Conservation (phyloP, 2,797 vertebrate species). For the Macroramphosus scolopax region DNA sequence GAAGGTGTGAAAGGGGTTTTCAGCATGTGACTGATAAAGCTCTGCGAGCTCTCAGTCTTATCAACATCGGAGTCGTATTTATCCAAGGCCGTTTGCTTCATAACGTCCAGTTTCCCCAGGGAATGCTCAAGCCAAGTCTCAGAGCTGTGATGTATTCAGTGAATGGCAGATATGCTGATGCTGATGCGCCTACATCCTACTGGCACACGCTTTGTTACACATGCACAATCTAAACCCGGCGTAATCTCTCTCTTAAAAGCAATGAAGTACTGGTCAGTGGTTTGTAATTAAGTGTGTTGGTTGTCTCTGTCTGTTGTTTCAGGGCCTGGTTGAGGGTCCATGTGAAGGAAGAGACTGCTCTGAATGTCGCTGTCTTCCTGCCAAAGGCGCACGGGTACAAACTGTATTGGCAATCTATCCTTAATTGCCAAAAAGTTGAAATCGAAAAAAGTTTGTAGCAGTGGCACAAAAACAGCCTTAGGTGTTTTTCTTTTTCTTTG, state of each 20-base stretch:
- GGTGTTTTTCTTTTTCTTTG: no score
- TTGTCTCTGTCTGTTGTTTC: conserved; percentile 27
- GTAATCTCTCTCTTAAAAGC: neutral
- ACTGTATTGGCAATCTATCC: neutral
- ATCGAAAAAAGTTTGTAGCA: no score
- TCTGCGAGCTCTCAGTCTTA: neutral
- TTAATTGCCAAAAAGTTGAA: no score
- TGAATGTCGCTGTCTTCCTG: conserved; percentile 65
- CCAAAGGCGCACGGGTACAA: conserved; percentile 69
- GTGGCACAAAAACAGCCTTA: no score
- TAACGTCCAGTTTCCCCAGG: conserved; percentile 13
- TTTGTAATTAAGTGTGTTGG: neutral
- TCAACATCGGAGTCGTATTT: conserved; percentile 32
- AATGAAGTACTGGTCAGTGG: neutral
- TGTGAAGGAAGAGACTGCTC: conserved; percentile 71
- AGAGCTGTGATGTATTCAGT: conserved; percentile 6
- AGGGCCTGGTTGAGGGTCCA: conserved; percentile 48
- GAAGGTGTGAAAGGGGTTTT: conserved; percentile 8
- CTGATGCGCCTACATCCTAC: neutral
- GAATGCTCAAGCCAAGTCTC: conserved; percentile 8
- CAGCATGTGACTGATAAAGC: neutral
- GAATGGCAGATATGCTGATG: neutral
- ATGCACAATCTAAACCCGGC: no score
- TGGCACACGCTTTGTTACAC: neutral
- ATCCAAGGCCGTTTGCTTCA: conserved; percentile 13